Conservation (phyloP, 53 echinoderm and acorn worm genomes). For the Antedon mediterranea region DNA sequence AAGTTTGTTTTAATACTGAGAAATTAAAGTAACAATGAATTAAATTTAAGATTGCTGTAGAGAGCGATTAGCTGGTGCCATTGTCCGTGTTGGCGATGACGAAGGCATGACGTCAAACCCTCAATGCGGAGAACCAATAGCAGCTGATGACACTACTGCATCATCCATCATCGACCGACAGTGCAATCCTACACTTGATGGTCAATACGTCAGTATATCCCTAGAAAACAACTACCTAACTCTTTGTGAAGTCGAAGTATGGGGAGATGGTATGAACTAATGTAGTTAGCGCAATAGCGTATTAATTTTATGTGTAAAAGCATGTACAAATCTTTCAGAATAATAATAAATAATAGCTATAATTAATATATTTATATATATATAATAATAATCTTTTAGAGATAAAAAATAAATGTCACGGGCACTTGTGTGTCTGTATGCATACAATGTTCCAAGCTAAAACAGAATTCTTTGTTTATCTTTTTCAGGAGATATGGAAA, state of each 20-base stretch:
- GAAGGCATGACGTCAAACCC: not conserved
- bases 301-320: too few relatives aligned
- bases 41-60: not conserved
- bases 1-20: too few relatives aligned
- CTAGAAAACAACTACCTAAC: not conserved
- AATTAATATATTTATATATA: too few relatives aligned
- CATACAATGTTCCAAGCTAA: too few relatives aligned
- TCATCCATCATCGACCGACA: not conserved
- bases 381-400: too few relatives aligned
- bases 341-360: too few relatives aligned
- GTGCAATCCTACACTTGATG: not conserved
- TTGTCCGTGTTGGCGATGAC: not conserved
- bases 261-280: not conserved
- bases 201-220: not conserved
- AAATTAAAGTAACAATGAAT: not conserved
- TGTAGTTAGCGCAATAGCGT: too few relatives aligned
- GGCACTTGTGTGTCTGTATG: too few relatives aligned
- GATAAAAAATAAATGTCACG: too few relatives aligned
- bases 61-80: not conserved
- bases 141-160: not conserved
- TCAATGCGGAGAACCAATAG: not conserved
- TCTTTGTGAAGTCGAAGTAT: not conserved
- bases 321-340: too few relatives aligned
- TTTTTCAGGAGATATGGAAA: too few relatives aligned
- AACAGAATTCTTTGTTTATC: too few relatives aligned